These are phyloP conservation scores for Pantala flavescens DNA, from an alignment of 1,140 invertebrate species.

Conservation along the genomic window DNA sequence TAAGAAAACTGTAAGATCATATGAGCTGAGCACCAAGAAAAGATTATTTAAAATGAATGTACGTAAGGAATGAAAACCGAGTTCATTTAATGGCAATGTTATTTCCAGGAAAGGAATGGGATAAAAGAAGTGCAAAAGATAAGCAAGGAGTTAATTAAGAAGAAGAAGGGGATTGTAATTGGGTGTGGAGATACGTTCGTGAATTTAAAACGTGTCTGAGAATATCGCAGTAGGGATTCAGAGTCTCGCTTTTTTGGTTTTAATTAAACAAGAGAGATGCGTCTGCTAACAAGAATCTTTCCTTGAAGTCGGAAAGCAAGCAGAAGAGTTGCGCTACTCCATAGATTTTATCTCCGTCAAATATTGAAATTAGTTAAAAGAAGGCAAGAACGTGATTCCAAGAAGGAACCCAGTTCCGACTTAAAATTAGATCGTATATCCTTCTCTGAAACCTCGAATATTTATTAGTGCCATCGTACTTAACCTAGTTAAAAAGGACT, in stretches of 20 bases:
- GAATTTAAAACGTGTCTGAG: conserved; percentile 6
- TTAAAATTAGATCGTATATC: too few relatives aligned
- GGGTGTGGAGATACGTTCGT: not conserved
- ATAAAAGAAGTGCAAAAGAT: not conserved
- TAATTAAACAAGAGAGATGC: conserved; percentile 3
- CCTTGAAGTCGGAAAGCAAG: not conserved
- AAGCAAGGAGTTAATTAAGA: not conserved
- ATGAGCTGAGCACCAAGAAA: too few relatives aligned
- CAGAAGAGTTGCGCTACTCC: not conserved
- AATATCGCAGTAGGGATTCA: not conserved
- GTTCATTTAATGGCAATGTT: too few relatives aligned
- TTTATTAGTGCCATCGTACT: too few relatives aligned
- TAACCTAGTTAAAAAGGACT: too few relatives aligned
- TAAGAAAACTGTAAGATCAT: too few relatives aligned
- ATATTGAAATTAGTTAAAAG: not conserved
- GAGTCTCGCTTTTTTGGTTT: not conserved
- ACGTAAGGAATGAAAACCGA: too few relatives aligned
- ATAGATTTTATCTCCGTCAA: not conserved
- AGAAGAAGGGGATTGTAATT: not conserved
- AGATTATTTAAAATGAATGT: too few relatives aligned
- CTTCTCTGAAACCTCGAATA: too few relatives aligned
- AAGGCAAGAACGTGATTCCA: not conserved
- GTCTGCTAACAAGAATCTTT: not conserved
- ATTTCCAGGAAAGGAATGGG: too few relatives aligned
- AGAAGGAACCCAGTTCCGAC: too few relatives aligned